phyloP scores from a whole-genome alignment of 2,888 invertebrate genomes.

The Isoperla grammatica region DNA sequence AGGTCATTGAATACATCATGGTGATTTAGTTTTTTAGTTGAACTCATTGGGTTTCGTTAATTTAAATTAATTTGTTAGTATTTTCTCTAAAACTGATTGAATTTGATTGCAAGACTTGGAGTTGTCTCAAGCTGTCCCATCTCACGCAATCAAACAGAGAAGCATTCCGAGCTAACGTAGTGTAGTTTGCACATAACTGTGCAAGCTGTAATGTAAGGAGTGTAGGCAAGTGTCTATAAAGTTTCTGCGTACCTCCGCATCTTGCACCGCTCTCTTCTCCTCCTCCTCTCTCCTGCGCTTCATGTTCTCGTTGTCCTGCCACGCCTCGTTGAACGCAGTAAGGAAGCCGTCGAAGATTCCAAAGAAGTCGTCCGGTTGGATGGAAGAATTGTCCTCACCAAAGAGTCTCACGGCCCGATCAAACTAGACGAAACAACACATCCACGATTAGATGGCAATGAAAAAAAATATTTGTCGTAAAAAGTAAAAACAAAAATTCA shows the following conservation, averaged over 20 bases:
- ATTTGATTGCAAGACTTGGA: too few species aligned
- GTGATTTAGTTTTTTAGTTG: too few species aligned
- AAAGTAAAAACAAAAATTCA: constrained; percentile 10
- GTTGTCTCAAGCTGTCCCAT: too few species aligned
- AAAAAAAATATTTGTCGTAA: constrained; percentile 13
- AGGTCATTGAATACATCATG: too few species aligned
- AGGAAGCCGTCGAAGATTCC: constrained; percentile 88
- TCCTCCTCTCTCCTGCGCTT: constrained; percentile 81
- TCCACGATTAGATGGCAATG: constrained; percentile 8
- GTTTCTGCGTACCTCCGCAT: constrained; percentile 86
- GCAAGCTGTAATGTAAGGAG: too few species aligned
- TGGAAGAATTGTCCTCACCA: constrained; percentile 78
- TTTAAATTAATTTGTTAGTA: too few species aligned
- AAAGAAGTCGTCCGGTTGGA: constrained; percentile 91
- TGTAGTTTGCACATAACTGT: too few species aligned
- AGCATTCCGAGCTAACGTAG: too few species aligned
- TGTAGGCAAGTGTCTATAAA: too few species aligned
- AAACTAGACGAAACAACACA: constrained; percentile 56
- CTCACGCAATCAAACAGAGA: too few species aligned
- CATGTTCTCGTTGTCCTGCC: constrained; percentile 83
- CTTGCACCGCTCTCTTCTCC: constrained; percentile 79
- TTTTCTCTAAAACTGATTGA: too few species aligned
- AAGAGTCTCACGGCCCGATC: constrained; percentile 84
- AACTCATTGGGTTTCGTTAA: too few species aligned
- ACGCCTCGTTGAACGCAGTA: constrained; percentile 72